Conservation (phyloP, 2,797 vertebrate species). For the Labeo calbasu region DNA sequence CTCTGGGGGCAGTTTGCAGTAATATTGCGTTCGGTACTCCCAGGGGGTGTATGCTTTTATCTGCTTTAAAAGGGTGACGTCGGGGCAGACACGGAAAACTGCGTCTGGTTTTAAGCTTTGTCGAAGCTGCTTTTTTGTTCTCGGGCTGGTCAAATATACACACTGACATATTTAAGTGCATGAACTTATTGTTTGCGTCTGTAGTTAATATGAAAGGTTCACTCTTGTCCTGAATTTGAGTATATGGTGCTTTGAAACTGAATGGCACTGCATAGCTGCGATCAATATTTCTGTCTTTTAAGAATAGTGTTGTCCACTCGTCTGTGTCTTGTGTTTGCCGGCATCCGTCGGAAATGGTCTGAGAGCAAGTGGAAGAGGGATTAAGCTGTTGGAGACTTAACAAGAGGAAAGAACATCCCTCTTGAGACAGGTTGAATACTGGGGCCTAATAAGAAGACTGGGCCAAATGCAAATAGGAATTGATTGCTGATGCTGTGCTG, state of each 20-base stretch:
- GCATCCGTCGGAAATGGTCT: conserved; percentile 36
- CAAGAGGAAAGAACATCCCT: conserved; percentile 55
- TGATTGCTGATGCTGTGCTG: conserved; percentile 64
- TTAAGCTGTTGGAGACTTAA: conserved; percentile 59
- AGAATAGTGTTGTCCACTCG: conserved; percentile 42
- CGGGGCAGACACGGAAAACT: conserved; percentile 9
- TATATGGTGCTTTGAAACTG: background rate
- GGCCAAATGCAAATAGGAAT: conserved; percentile 72
- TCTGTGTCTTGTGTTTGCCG: conserved; percentile 50
- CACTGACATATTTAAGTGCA: background rate
- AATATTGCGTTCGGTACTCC: conserved; percentile 36
- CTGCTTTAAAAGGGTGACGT: conserved; percentile 26
- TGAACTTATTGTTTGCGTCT: background rate
- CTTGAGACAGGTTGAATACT: conserved; percentile 58
- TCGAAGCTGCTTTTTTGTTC: background rate
- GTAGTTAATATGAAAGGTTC: background rate
- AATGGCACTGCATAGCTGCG: background rate
- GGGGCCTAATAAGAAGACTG: conserved; percentile 66
- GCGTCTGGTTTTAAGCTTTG: conserved; percentile 10
- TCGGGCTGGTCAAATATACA: background rate
- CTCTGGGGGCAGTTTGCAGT: conserved; percentile 34
- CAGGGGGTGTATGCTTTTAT: conserved; percentile 38
- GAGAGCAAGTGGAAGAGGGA: conserved; percentile 48
- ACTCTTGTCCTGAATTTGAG: background rate
- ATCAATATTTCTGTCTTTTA: conserved; percentile 15